Evolutionary conservation across 2,888 invertebrate species (phyloP), one percentile per base, ranked within the genome.

Genomic region (Coecobrya sp.): DNA sequence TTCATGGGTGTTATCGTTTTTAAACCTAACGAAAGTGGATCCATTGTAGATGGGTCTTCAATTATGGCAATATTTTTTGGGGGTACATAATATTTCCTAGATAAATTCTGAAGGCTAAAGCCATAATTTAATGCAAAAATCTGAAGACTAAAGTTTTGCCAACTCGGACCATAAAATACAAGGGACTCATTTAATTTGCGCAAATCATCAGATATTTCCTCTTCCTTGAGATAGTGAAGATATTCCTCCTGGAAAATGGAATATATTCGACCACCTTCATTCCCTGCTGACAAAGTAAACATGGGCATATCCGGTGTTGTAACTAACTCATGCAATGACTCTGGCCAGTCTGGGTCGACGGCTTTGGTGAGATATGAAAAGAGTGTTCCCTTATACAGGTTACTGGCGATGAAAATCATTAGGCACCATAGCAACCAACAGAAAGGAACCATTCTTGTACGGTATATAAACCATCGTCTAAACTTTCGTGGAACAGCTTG

Each of bases 391-490:
- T 70, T 70, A 13, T 70, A 70, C 8, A 36, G 0, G 30, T 70
- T 70, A 25, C 70, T 30, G 11, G n/a, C 36, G 2, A 30, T 13
- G n/a, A 70, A 13, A 10, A 70, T 70, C 27, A 36, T 30, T 2
- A 27, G 30, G 27, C 36, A 30, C 70, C 70, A 70, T 30, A 70
- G 1, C 11, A 70, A n/a, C 70, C 70, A 70, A 16, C 70, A 70
- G 4, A 36, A 11, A 1, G 70, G 30, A 11, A 70, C 4, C n/a
- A n/a, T 16, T 25, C n/a, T 30, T 11, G 70, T 30, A 27, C 16
- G 10, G n/a, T 30, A 70, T 7, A 70, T 7, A 16, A 1, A 16
- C 70, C 30, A 70, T 36, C n/a, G 10, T 70, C 70, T 11, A 70
- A 70, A 70, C 22, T 30, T 70, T 30, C 4, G 11, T 25, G 70